These are phyloP conservation scores for Menidia beryllina DNA, from an alignment of 2,113 vertebrate species.

Conservation along the genomic window DNA sequence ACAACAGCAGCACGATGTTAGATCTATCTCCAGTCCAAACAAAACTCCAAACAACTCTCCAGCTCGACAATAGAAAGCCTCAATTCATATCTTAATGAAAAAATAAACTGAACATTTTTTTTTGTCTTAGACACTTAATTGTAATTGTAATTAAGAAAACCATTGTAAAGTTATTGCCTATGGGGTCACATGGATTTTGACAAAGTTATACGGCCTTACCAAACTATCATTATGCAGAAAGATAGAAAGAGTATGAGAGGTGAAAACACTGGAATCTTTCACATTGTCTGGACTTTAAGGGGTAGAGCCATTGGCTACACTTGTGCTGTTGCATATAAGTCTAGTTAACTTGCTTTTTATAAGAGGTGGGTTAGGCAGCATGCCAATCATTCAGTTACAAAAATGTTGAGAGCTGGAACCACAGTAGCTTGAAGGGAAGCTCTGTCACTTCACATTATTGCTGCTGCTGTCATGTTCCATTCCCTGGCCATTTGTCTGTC, in stretches of 20 bases:
- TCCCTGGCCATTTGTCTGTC: not conserved
- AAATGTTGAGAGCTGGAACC: conserved; percentile 2
- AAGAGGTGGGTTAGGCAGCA: not conserved
- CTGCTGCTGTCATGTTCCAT: conserved; percentile 23
- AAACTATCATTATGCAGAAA: not conserved
- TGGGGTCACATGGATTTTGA: not conserved
- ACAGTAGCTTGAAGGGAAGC: conserved; percentile 9
- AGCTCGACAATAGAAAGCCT: not conserved
- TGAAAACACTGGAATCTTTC: not conserved
- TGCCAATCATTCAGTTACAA: conserved; percentile 36
- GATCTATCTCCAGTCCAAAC: not conserved
- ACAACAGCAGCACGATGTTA: not conserved
- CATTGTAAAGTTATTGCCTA: not conserved
- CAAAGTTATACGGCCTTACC: not conserved
- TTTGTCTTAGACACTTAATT: not conserved
- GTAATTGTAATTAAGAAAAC: no score
- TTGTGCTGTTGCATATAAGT: not conserved
- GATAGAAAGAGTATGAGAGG: not conserved
- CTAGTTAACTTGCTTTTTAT: not conserved
- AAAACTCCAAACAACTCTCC: not conserved
- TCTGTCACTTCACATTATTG: conserved; percentile 12
- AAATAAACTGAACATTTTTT: not conserved
- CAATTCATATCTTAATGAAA: not conserved
- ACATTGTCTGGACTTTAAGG: not conserved
- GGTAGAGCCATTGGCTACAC: not conserved